phyloP scores from a whole-genome alignment of 2,888 invertebrate genomes.

The Zaprionus lineosus region DNA sequence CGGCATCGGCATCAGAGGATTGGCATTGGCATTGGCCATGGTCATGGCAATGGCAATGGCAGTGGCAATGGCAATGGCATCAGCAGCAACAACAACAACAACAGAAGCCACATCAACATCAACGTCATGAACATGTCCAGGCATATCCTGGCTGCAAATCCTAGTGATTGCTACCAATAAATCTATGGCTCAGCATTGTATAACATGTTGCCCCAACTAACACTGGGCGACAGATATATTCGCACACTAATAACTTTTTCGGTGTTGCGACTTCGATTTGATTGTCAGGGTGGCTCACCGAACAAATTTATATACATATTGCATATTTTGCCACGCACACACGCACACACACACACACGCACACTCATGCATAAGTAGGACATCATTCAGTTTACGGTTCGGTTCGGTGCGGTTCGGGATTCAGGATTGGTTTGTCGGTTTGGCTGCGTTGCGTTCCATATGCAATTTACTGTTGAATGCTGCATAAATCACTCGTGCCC shows the following conservation, averaged over 20 bases:
- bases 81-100: constrained; percentile 23
- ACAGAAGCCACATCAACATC: neutral
- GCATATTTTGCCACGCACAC: constrained; percentile 25
- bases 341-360: neutral
- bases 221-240: constrained; percentile 23
- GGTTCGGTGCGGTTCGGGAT: constrained; percentile 24
- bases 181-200: constrained; percentile 69
- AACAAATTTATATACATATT: constrained; percentile 35
- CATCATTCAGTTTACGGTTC: constrained; percentile 35
- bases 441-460: constrained; percentile 57
- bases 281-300: constrained; percentile 39
- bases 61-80: too few relatives aligned
- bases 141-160: constrained; percentile 43
- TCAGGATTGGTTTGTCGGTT: constrained; percentile 20
- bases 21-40: too few relatives aligned
- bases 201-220: constrained; percentile 40
- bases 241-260: constrained; percentile 59
- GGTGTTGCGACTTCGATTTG: constrained; percentile 40
- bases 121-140: neutral
- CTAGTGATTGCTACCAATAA: constrained; percentile 70
- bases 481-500: constrained; percentile 64
- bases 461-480: constrained; percentile 49
- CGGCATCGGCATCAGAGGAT: constrained; percentile 3
- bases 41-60: too few relatives aligned
- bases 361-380: constrained; percentile 64